These are phyloP conservation scores for Metallyticus violacea DNA, from an alignment of 2,888 invertebrate species.

Conservation along the genomic window DNA sequence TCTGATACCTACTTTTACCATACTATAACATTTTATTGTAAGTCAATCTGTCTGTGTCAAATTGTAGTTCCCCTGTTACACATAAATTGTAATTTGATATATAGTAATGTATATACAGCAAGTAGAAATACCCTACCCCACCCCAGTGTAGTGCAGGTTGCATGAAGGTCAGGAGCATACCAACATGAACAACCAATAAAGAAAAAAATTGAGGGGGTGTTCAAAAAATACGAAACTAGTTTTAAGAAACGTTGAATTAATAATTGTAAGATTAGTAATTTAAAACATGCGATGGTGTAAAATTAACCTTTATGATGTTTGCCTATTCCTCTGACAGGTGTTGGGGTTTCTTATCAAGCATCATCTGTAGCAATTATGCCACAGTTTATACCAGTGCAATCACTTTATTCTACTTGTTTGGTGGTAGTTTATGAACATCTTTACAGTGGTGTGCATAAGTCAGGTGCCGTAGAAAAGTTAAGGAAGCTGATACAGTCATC, in stretches of 20 bases:
- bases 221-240: background rate
- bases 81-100: background rate
- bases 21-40: too few species aligned
- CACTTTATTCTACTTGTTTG: constrained; percentile 28
- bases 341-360: background rate
- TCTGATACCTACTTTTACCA: background rate
- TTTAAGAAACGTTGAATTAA: background rate
- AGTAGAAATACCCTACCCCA: background rate
- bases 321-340: background rate
- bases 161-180: constrained; percentile 7
- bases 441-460: constrained; percentile 1
- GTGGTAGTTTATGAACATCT: constrained; percentile 19
- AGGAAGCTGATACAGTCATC: constrained; percentile 25
- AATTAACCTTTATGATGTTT: background rate
- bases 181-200: background rate
- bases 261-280: background rate
- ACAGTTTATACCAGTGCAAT: constrained; percentile 31
- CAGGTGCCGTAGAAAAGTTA: constrained; percentile 22
- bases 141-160: background rate
- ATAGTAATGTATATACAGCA: background rate
- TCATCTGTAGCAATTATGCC: constrained; percentile 28
- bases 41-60: too few species aligned
- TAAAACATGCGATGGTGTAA: background rate
- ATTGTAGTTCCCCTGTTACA: background rate
- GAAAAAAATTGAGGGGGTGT: background rate